These are phyloP conservation scores for Ranitomeya imitator DNA, from an alignment of 2,113 vertebrate species.

Conservation along the genomic window DNA sequence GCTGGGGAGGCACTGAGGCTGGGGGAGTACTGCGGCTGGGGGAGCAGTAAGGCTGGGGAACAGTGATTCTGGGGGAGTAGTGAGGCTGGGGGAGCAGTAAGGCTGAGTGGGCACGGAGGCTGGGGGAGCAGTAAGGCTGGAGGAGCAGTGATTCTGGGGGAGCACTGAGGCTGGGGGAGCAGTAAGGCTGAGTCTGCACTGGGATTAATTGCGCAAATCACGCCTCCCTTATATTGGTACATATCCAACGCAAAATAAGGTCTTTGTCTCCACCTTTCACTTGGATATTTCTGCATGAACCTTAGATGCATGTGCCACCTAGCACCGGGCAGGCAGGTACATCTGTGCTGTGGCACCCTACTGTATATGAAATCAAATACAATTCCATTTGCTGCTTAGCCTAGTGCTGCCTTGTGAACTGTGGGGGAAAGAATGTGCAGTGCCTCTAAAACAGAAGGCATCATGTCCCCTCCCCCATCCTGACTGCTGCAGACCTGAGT, in stretches of 20 bases:
- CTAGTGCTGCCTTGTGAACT: not conserved
- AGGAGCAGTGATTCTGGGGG: too few species aligned
- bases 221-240: not conserved
- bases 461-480: slow-evolving; percentile 30
- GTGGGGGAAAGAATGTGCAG: not conserved
- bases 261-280: slow-evolving; percentile 13
- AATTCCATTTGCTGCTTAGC: not conserved
- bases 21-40: too few species aligned
- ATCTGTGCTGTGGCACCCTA: not conserved
- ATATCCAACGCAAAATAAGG: not conserved
- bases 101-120: too few species aligned
- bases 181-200: not conserved
- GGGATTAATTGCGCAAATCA: not conserved
- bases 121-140: too few species aligned
- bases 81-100: too few species aligned
- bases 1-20: too few species aligned
- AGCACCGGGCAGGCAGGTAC: not conserved
- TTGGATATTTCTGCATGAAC: not conserved
- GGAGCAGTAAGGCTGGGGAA: too few species aligned
- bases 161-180: too few species aligned
- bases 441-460: slow-evolving; percentile 34
- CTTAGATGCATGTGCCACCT: not conserved
- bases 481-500: slow-evolving; percentile 23
- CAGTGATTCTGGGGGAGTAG: too few species aligned
- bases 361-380: not conserved